Evolutionary conservation across 92 coral and sea anemone genomes (phyloP).

Genomic region (Umimayanthus kanabou): DNA sequence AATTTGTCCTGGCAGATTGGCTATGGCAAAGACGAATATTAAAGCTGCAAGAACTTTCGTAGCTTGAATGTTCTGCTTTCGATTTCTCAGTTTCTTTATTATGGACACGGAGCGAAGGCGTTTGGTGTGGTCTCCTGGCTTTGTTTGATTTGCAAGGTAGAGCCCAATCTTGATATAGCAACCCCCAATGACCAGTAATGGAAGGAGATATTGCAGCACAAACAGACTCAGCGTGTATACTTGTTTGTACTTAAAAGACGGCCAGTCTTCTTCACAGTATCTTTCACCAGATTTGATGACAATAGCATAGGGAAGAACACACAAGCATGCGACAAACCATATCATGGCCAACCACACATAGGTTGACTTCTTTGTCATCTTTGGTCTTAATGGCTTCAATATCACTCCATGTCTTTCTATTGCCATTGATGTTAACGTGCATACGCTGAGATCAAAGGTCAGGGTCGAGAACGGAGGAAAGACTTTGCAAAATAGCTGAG

Average conservation of each 20-base stretch:
- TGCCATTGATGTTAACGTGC: slow-evolving; percentile 34
- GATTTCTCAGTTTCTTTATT: slow-evolving; percentile 12
- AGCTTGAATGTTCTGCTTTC: slow-evolving; percentile 36
- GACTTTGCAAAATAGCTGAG: slow-evolving; percentile 12
- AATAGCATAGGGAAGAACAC: slow-evolving; percentile 26
- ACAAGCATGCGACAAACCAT: slow-evolving; percentile 26
- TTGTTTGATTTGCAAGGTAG: slow-evolving; percentile 34
- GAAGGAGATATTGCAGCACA: slow-evolving; percentile 24
- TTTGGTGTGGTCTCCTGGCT: background rate
- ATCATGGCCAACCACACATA: slow-evolving; percentile 21
- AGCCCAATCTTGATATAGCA: slow-evolving; percentile 41
- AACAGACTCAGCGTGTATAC: slow-evolving; percentile 17
- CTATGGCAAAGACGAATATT: slow-evolving; percentile 18
- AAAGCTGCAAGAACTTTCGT: slow-evolving; percentile 31
- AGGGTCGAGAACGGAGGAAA: slow-evolving; percentile 31
- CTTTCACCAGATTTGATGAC: slow-evolving; percentile 21
- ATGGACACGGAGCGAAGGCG: slow-evolving; percentile 20
- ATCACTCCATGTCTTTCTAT: slow-evolving; percentile 25
- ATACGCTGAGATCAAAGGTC: slow-evolving; percentile 34
- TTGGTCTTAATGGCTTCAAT: slow-evolving; percentile 29
- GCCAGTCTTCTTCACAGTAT: slow-evolving; percentile 37
- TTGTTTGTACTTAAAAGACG: slow-evolving; percentile 22
- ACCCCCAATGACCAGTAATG: slow-evolving; percentile 25
- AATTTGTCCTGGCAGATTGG: slow-evolving; percentile 35
- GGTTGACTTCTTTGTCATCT: slow-evolving; percentile 13